These are phyloP conservation scores for Epiblema foenella DNA, from an alignment of 2,888 invertebrate species.

Conservation along the genomic window DNA sequence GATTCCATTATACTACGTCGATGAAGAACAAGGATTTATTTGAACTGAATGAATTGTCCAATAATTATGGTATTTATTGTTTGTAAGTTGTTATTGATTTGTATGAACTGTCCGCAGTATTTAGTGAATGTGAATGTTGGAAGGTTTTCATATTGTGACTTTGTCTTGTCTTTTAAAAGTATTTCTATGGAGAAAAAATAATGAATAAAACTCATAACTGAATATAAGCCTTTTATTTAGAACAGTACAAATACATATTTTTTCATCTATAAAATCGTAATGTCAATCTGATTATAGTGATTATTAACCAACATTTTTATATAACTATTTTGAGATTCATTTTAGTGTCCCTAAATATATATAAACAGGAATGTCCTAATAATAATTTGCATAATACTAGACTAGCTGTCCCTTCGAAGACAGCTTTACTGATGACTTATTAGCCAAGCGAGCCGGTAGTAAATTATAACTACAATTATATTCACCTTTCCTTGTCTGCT, in stretches of 20 bases:
- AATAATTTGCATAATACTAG: neutral
- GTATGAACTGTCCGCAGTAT: slow-evolving; percentile 75
- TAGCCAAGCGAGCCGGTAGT: no score
- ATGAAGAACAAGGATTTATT: slow-evolving; percentile 70
- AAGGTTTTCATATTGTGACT: slow-evolving; percentile 82
- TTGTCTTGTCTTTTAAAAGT: slow-evolving; percentile 82
- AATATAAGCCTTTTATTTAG: slow-evolving; percentile 66
- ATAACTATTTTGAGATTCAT: slow-evolving; percentile 7
- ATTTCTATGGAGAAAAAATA: slow-evolving; percentile 81
- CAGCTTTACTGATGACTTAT: no score
- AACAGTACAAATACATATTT: neutral
- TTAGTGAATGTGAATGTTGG: slow-evolving; percentile 76
- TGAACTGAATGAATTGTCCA: slow-evolving; percentile 80
- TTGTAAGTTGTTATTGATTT: slow-evolving; percentile 81
- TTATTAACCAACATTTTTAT: no score
- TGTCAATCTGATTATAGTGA: no score
- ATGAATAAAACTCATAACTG: slow-evolving; percentile 77
- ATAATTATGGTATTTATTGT: slow-evolving; percentile 79
- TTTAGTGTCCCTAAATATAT: neutral
- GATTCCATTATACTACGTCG: slow-evolving; percentile 59
- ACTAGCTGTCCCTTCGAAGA: neutral
- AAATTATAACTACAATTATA: no score
- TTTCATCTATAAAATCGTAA: neutral
- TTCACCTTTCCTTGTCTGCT: no score
- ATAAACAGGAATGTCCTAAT: neutral